Evolutionary conservation across 2,113 vertebrate species (phyloP).

Genomic region (Hydrochoerus hydrochaeris): DNA sequence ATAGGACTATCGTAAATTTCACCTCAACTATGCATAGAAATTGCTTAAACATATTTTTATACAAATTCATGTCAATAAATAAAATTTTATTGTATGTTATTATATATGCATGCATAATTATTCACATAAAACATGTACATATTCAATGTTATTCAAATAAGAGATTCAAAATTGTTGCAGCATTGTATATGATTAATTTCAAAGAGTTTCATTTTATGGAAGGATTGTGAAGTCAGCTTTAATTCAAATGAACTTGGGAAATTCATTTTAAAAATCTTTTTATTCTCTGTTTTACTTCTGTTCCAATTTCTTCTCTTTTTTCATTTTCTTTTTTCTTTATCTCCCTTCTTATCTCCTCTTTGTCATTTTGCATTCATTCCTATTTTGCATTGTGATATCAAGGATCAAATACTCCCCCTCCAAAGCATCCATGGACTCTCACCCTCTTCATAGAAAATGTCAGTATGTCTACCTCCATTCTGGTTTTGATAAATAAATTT

Average conservation of each 20-base stretch:
- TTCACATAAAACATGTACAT: background rate
- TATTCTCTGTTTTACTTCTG: background rate
- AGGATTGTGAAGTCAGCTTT: conserved; percentile 22
- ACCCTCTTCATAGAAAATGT: background rate
- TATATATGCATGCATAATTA: background rate
- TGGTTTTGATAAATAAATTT: background rate
- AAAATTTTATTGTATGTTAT: background rate
- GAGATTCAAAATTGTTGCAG: background rate
- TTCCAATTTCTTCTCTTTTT: fast-evolving
- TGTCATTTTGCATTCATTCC: background rate
- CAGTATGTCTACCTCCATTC: background rate
- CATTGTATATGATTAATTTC: background rate
- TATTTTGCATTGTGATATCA: background rate
- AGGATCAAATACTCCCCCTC: background rate
- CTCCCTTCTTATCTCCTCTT: background rate
- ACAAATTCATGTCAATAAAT: background rate
- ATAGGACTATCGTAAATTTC: background rate
- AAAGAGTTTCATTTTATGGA: background rate
- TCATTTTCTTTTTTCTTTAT: fast-evolving
- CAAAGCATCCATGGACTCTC: background rate
- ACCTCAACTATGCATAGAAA: background rate
- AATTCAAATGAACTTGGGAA: background rate
- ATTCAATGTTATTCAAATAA: background rate
- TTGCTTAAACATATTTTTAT: background rate
- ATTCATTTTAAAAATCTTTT: background rate